Base-by-base conservation (phyloP, 2,888 invertebrate genomes). In the Nomada hirtipes region DNA sequence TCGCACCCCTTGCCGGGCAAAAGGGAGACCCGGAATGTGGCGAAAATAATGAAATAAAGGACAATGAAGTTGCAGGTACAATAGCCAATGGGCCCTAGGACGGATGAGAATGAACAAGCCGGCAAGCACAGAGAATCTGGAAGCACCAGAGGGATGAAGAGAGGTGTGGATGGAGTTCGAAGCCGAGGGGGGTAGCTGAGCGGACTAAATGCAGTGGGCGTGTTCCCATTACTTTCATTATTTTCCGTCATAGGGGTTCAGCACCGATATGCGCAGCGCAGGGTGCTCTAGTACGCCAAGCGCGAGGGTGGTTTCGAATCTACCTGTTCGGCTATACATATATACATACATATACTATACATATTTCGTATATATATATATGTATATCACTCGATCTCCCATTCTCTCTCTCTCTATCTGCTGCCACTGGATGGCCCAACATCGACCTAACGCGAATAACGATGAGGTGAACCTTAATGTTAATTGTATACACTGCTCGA, bases 161-260 rank as follows among this genome's bases (percentile, higher is more conserved):
- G 72, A 78, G 80, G 70, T 53, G 65, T 67, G 78, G 61, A 74
- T 72, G 83, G 85, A 84, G 81, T 71, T 47, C 76, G 75, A 81
- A 83, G 86, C 78, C 76, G 74, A 68, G 77, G 72, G 69, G 76
- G 80, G 69, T 68, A 70, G 64, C 74, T 71, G 86, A 77, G 79
- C 80, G 68, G 76, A 59, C 90, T 92, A 93, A 93, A 93, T 93
- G 93, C 91, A 93, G 91, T 93, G 93, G 93, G 93, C 93, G 93
- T 92, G 93, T 93, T 92, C 92, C 92, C 91, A 92, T 93, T 93
- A 93, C 92, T 93, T 92, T 92, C 91, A 92, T 92, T 93, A 92
- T 92, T 92, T 92, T 91, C 90, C 89, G 87, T 88, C 89, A 87
- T 89, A 90, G 91, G 92, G 92, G 90, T 90, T 90, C 88, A 89